Conservation (phyloP, 2,797 vertebrate genomes). For the Tolypeutes matacus region DNA sequence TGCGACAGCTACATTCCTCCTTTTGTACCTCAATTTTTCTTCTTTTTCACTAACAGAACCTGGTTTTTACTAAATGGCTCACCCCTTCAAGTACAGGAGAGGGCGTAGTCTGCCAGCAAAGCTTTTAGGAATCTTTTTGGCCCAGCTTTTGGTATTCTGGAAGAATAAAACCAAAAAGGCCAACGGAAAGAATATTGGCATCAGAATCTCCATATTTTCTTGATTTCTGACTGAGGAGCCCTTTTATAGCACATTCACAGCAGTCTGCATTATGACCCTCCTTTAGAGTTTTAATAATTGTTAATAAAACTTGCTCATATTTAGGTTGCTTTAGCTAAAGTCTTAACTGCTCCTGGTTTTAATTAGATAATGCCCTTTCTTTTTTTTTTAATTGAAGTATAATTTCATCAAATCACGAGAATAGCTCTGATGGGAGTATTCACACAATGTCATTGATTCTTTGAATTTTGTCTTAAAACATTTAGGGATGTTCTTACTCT, state of each 20-base stretch:
- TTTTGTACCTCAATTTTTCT: not conserved
- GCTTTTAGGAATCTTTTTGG: not conserved
- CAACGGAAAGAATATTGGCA: not conserved
- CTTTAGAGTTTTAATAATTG: constrained; percentile 42
- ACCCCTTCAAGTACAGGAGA: not conserved
- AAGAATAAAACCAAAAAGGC: constrained; percentile 17
- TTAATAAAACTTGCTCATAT: constrained; percentile 24
- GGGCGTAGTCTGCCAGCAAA: not conserved
- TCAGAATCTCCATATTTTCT: constrained; percentile 22
- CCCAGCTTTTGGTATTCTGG: not conserved
- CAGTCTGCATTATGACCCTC: not conserved
- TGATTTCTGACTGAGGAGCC: not conserved
- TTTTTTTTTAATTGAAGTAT: constrained; percentile 39
- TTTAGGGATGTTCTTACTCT: not conserved
- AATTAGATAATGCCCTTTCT: constrained; percentile 14
- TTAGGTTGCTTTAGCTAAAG: not conserved
- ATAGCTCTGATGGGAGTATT: not conserved
- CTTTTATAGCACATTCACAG: not conserved
- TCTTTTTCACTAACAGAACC: not conserved
- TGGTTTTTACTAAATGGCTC: not conserved
- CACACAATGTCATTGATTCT: not conserved
- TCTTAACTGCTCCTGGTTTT: constrained; percentile 20
- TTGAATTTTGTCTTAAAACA: constrained; percentile 26
- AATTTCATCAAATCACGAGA: constrained; percentile 47
- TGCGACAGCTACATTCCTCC: not conserved